phyloP scores from a whole-genome alignment of 2,888 invertebrate genomes.

The Liopterus haemorrhoidalis region DNA sequence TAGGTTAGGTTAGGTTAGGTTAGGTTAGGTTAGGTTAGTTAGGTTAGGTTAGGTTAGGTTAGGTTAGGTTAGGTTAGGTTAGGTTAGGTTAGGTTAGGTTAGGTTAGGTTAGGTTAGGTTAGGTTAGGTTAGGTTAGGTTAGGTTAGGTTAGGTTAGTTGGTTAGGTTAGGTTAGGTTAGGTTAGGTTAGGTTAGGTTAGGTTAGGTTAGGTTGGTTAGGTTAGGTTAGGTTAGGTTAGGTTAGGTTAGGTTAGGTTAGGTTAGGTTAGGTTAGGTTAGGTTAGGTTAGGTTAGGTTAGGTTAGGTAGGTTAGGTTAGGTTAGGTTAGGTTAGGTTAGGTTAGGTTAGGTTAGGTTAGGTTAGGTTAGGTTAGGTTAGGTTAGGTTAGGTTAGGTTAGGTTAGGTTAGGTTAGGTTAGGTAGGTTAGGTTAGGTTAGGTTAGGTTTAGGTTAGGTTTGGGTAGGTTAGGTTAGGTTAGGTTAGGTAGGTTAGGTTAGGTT shows the following conservation, averaged over 20 bases:
- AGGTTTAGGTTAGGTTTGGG: no score
- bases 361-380: conserved; percentile 31
- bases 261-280: conserved; percentile 19
- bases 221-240: conserved; percentile 14
- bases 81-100: conserved; percentile 24
- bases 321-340: conserved; percentile 28
- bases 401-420: conserved; percentile 27
- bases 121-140: conserved; percentile 19
- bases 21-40: conserved; percentile 17
- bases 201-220: no score
- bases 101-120: conserved; percentile 19
- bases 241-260: conserved; percentile 18
- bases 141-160: conserved; percentile 19
- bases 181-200: conserved; percentile 15
- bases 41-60: conserved; percentile 17
- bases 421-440: no score
- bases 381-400: conserved; percentile 29
- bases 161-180: conserved; percentile 14
- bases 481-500: no score
- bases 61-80: conserved; percentile 16
- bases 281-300: conserved; percentile 25
- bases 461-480: no score
- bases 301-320: no score
- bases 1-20: conserved; percentile 15
- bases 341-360: conserved; percentile 31